Percentiles rank a stretch among this genome's conserved stretches.
phyloP scores from a whole-genome alignment of 2,888 invertebrate genomes.

The Alviniconcha strummeri region DNA sequence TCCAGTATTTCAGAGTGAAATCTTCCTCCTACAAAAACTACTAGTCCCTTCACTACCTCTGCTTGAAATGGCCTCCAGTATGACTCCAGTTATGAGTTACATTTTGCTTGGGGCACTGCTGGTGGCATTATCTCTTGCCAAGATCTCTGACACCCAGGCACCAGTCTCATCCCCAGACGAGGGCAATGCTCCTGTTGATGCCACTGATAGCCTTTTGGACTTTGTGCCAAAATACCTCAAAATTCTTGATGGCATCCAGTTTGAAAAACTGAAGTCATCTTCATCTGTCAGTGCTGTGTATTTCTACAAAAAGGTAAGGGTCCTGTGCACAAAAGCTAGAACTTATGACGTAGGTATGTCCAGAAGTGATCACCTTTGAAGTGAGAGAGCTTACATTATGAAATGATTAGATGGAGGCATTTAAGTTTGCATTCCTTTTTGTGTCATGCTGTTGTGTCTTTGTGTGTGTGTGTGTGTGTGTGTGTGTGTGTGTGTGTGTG shows the following conservation, averaged over 20 bases:
- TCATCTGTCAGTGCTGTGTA: slow-evolving; percentile 45
- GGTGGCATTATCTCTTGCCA: not conserved
- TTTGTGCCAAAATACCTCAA: slow-evolving; percentile 19
- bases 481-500: not conserved
- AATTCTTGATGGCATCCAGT: slow-evolving; percentile 15
- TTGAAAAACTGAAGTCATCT: slow-evolving; percentile 42
- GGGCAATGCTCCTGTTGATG: no score
- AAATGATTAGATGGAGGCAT: no score
- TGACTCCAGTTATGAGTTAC: no score
- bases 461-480: not conserved
- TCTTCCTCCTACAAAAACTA: no score
- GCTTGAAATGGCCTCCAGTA: no score
- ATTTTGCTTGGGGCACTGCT: not conserved
- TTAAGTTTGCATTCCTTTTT: not conserved
- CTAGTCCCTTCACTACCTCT: no score
- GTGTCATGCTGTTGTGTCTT: slow-evolving; percentile 1
- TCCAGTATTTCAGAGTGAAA: no score
- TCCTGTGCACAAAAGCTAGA: no score
- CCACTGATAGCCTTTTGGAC: not conserved
- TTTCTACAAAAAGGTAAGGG: slow-evolving; percentile 48
- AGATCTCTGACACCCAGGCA: not conserved
- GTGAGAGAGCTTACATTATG: no score
- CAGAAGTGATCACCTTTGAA: no score
- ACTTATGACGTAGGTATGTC: no score
- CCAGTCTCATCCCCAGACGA: not conserved